Evolutionary conservation across 2,113 vertebrate genomes (phyloP).

Genomic region (Laticauda laticaudata): DNA sequence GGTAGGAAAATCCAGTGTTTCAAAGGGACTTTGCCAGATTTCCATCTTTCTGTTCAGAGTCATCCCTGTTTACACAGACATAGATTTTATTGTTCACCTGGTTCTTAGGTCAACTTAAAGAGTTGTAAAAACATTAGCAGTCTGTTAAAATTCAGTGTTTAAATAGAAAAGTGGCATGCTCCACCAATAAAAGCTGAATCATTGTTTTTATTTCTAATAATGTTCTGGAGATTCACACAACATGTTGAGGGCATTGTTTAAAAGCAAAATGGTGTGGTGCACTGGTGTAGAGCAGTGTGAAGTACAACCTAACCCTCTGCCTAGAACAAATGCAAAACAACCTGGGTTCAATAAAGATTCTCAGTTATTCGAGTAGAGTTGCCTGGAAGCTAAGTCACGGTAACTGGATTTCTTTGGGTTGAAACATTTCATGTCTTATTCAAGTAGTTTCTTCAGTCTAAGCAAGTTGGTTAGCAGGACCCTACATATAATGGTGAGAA

Average conservation of each 20-base stretch:
- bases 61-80: neutral
- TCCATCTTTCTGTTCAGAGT: neutral
- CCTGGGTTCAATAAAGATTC: neutral
- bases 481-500: no score
- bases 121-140: neutral
- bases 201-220: neutral
- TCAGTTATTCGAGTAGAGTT: neutral
- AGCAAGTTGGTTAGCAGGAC: no score
- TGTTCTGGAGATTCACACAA: neutral
- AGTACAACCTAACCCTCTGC: neutral
- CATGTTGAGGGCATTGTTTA: neutral
- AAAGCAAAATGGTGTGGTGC: neutral
- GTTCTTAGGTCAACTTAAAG: neutral
- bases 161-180: neutral
- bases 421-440: neutral
- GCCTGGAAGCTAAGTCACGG: neutral
- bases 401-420: neutral
- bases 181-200: neutral
- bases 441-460: no score
- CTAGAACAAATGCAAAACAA: neutral
- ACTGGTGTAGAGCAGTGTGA: neutral
- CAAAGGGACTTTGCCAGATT: constrained; percentile 11
- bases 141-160: neutral
- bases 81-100: neutral
- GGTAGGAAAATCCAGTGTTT: constrained; percentile 23